Evolutionary conservation across 1,140 invertebrate species (phyloP).

Genomic region (Zelostemma sp.): DNA sequence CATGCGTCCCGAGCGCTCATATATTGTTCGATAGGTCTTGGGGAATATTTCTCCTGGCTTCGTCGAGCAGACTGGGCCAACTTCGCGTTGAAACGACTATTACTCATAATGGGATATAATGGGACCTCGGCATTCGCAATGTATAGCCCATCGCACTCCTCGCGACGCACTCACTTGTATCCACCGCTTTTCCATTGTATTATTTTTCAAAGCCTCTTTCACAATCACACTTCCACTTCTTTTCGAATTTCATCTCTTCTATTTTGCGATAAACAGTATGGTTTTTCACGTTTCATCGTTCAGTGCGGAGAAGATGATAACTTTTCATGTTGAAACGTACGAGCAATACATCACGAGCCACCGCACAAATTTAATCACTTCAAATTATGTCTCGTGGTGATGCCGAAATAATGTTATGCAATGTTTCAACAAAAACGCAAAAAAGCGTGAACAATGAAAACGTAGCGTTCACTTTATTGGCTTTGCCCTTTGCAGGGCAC

Average conservation of each 20-base stretch:
- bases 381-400: too few relatives aligned
- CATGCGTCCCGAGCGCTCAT: constrained; percentile 15
- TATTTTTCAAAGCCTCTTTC: background rate
- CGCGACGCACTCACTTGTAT: constrained; percentile 7
- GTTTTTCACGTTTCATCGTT: too few relatives aligned
- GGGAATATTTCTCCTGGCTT: constrained; percentile 12
- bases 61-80: constrained; percentile 8
- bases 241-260: too few relatives aligned
- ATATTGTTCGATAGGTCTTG: constrained; percentile 17
- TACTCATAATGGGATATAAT: constrained; percentile 19
- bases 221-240: too few relatives aligned
- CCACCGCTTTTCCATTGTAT: background rate
- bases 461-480: background rate
- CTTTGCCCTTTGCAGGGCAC: background rate
- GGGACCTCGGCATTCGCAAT: constrained; percentile 11
- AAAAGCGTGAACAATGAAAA: too few relatives aligned
- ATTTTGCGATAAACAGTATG: too few relatives aligned
- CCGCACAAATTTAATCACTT: too few relatives aligned
- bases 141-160: constrained; percentile 10
- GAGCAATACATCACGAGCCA: too few relatives aligned
- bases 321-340: too few relatives aligned
- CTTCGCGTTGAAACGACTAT: constrained; percentile 22
- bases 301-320: too few relatives aligned
- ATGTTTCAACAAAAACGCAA: too few relatives aligned
- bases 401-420: too few relatives aligned